Evolutionary conservation across 2,113 vertebrate genomes (phyloP).

Genomic region (human): DNA sequence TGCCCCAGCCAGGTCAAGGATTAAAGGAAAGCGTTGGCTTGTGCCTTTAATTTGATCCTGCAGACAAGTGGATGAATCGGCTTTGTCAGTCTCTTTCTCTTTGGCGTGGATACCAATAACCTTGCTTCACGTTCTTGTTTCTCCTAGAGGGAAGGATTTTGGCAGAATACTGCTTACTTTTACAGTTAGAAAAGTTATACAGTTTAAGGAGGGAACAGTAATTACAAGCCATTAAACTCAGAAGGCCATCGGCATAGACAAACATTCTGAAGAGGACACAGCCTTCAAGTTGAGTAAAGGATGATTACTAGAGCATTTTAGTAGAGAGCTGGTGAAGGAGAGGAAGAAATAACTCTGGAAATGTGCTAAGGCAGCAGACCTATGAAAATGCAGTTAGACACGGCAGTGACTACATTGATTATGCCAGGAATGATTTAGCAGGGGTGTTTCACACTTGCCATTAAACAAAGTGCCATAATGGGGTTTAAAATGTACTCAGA

Average conservation of each 20-base stretch:
- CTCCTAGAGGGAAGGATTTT: conserved; percentile 57
- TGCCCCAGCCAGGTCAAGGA: conserved; percentile 55
- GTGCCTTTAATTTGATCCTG: conserved; percentile 60
- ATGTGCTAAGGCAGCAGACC: conserved; percentile 77
- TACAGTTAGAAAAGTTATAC: conserved; percentile 49
- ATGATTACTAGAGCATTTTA: conserved; percentile 75
- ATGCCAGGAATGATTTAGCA: conserved; percentile 78
- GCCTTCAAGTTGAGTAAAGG: conserved; percentile 68
- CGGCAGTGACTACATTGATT: conserved; percentile 75
- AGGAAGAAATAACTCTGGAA: conserved; percentile 69
- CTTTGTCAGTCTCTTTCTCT: conserved; percentile 63
- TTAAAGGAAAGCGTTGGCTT: conserved; percentile 54
- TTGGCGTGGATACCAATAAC: conserved; percentile 59
- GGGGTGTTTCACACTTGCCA: conserved; percentile 56
- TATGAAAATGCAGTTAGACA: conserved; percentile 73
- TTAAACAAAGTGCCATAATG: conserved; percentile 66
- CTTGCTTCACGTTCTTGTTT: conserved; percentile 67
- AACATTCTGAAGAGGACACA: conserved; percentile 57
- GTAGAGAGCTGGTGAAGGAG: conserved; percentile 68
- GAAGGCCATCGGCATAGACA: conserved; percentile 66
- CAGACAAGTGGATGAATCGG: conserved; percentile 38
- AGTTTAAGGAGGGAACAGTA: conserved; percentile 68
- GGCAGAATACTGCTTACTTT: conserved; percentile 69
- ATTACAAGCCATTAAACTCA: conserved; percentile 75
- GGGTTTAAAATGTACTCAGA: conserved; percentile 60